Base-by-base conservation (phyloP, 2,888 invertebrate genomes). In the Lepas anatifera region DNA sequence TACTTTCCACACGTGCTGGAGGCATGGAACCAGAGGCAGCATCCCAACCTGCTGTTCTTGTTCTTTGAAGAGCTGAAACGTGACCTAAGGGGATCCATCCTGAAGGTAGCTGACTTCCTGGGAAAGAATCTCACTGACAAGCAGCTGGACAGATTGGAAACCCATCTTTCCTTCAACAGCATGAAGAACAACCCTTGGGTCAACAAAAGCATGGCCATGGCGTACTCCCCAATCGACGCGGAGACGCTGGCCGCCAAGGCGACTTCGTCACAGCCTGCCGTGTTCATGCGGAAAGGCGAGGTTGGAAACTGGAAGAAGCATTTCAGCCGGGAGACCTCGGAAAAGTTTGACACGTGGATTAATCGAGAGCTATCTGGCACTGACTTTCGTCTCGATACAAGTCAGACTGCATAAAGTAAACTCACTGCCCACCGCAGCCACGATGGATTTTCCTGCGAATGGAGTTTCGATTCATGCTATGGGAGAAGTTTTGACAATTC, bases 1-100 rank as follows among this genome's bases (percentile, higher is more conserved):
- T 80, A 79, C 79, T 74, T 79, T 79, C 68, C 79, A 77, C 74
- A 80, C 79, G 29, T 73, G 74, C n/a, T 74, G 76, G 68, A 80
- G 77, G 77, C 71, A 18, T n/a, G n/a, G n/a, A n/a, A n/a, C n/a
- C n/a, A n/a, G n/a, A n/a, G n/a, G n/a, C n/a, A n/a, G n/a, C n/a
- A n/a, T n/a, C n/a, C n/a, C n/a, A n/a, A n/a, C n/a, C n/a, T n/a
- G n/a, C n/a, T n/a, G n/a, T n/a, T n/a, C n/a, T n/a, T n/a, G n/a
- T n/a, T n/a, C n/a, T n/a, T n/a, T n/a, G n/a, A n/a, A n/a, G n/a
- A n/a, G n/a, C 76, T 81, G 77, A 79, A 80, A 71, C 72, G 68
- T 37, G 73, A 76, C 32, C 71, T 72, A 13, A 67, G 68, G 29
- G 68, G 43, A 16, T 70, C 71, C 6, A 72, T 76, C n/a, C n/a